These are phyloP conservation scores for Varanus salvator DNA, from an alignment of 2,113 vertebrate genomes.

Conservation along the genomic window DNA sequence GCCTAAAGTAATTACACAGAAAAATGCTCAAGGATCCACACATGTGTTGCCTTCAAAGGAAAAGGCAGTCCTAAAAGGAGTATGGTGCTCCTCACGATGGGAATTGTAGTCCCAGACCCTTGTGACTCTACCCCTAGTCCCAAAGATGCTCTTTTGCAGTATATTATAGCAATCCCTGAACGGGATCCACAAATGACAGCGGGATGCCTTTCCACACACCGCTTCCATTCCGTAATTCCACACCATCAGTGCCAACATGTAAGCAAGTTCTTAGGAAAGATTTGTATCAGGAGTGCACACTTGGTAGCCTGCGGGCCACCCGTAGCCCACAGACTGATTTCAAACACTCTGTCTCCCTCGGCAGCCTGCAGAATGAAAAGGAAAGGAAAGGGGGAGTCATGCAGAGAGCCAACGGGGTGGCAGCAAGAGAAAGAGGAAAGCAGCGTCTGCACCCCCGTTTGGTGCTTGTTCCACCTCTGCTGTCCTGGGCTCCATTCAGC, in stretches of 20 bases:
- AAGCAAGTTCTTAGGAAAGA: not conserved
- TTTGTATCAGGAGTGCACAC: not conserved
- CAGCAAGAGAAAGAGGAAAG: no score
- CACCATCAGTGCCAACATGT: not conserved
- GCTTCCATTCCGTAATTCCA: not conserved
- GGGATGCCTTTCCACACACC: not conserved
- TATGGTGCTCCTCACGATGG: no score
- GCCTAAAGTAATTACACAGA: not conserved
- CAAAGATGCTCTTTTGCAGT: not conserved
- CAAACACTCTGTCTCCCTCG: not conserved
- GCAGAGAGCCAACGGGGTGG: not conserved
- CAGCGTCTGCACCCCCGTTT: no score
- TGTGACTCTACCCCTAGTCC: not conserved
- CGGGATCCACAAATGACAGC: not conserved
- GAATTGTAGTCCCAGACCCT: not conserved
- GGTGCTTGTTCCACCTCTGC: no score
- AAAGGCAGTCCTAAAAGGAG: not conserved
- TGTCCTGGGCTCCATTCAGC: not conserved
- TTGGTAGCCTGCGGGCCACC: no score
- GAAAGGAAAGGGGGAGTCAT: not conserved
- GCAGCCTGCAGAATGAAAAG: no score
- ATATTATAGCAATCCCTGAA: not conserved
- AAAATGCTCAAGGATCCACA: not conserved
- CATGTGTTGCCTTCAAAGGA: rapidly evolving
- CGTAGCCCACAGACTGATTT: not conserved